Evolutionary conservation across 1,140 invertebrate species (phyloP).

Genomic region (Archivesica marissinica): DNA sequence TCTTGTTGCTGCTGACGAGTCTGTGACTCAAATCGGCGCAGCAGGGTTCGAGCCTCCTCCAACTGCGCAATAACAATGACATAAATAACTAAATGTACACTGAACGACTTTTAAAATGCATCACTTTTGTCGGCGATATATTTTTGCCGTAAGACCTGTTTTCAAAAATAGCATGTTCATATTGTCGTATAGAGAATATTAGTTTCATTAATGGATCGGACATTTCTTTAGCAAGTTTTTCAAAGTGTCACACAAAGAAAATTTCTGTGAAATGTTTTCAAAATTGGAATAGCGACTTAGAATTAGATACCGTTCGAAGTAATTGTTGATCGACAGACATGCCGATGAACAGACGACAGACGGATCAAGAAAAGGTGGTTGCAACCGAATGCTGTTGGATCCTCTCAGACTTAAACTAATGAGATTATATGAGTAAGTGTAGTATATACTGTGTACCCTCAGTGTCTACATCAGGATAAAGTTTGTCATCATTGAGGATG

Average conservation of each 20-base stretch:
- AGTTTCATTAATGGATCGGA: too few relatives aligned
- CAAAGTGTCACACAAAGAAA: too few relatives aligned
- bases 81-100: too few relatives aligned
- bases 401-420: conserved; percentile 66
- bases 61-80: conserved; percentile 61
- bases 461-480: conserved; percentile 20
- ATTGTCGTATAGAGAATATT: too few relatives aligned
- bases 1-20: conserved; percentile 72
- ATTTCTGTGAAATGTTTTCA: too few relatives aligned
- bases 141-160: too few relatives aligned
- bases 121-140: too few relatives aligned
- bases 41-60: conserved; percentile 70
- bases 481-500: conserved; percentile 50
- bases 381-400: neutral
- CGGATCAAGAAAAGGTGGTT: neutral
- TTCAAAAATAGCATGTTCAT: too few relatives aligned
- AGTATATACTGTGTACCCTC: conserved; percentile 19
- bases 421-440: conserved; percentile 50
- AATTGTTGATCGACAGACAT: neutral
- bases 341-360: neutral
- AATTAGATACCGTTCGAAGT: too few relatives aligned
- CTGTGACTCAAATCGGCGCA: conserved; percentile 73
- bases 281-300: too few relatives aligned
- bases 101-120: too few relatives aligned
- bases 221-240: too few relatives aligned